A percentile compares a stretch with the other conserved stretches of the same genome.
Conservation (phyloP, 2,888 invertebrate genomes). For the Ophion obscuratus region DNA sequence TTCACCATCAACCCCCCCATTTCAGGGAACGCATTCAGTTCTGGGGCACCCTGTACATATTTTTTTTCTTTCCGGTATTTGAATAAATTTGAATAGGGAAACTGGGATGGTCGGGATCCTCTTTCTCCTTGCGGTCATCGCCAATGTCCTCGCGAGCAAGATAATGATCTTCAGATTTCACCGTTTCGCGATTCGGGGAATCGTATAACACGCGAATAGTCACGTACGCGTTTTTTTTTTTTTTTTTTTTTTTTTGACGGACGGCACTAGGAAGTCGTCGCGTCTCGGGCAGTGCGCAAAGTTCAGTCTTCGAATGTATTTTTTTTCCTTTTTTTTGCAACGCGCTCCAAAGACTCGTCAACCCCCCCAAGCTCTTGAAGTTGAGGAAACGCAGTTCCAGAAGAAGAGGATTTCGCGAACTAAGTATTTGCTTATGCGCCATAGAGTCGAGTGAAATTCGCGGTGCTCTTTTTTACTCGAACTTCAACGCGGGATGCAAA, state of each 20-base stretch:
- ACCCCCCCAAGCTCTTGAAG: background rate
- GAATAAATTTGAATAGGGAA: conserved; percentile 21
- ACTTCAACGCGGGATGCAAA: background rate
- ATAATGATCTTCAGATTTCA: conserved; percentile 8
- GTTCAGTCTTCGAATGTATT: background rate
- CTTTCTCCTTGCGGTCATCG: background rate
- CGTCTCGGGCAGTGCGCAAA: too few relatives aligned
- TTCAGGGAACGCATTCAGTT: too few relatives aligned
- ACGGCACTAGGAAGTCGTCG: too few relatives aligned
- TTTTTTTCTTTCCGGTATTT: background rate
- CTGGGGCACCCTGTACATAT: too few relatives aligned
- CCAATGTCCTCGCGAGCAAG: background rate
- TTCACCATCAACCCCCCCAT: too few relatives aligned
- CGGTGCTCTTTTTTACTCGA: background rate
- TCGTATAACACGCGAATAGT: conserved; percentile 4
- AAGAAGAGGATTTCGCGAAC: too few relatives aligned
- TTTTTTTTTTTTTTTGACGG: background rate
- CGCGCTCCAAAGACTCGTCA: background rate
- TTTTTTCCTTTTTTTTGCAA: background rate
- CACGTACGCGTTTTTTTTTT: background rate
- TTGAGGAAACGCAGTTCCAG: too few relatives aligned
- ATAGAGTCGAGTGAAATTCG: background rate
- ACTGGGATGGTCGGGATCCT: background rate
- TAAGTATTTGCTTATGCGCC: too few relatives aligned
- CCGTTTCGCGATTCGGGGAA: conserved; percentile 13